Conservation (phyloP, 1,140 invertebrate species). For the Elymnias hypermnestra region DNA sequence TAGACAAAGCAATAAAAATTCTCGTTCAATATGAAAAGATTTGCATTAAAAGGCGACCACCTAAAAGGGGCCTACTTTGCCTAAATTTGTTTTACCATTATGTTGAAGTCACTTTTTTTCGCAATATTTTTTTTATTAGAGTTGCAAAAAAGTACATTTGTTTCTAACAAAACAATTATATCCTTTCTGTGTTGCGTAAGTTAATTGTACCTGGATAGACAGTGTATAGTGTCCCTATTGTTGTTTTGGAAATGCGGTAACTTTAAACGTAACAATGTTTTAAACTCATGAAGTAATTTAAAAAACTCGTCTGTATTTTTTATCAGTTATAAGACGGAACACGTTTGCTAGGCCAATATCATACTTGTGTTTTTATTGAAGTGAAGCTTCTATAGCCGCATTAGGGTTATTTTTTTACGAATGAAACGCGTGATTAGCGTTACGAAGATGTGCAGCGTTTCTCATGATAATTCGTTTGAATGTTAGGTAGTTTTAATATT, state of each 20-base stretch:
- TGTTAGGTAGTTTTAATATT: no score
- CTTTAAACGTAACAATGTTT: conserved; percentile 12
- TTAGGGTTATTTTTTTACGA: no score
- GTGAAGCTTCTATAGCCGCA: no score
- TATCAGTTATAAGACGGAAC: no score
- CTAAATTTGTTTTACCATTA: conserved; percentile 35
- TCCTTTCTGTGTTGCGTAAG: conserved; percentile 45
- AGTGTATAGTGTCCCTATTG: conserved; percentile 11
- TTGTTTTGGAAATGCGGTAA: conserved; percentile 14
- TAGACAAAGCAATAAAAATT: conserved; percentile 29
- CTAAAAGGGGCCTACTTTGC: conserved; percentile 18
- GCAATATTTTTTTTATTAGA: conserved; percentile 51
- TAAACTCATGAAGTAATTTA: conserved; percentile 12
- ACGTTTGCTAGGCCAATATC: no score
- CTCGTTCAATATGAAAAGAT: conserved; percentile 32
- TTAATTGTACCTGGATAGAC: conserved; percentile 25
- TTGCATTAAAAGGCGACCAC: conserved; percentile 40
- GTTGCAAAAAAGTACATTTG: conserved; percentile 44
- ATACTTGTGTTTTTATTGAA: no score
- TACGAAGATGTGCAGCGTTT: no score
- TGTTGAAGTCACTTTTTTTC: conserved; percentile 39
- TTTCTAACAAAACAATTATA: conserved; percentile 26
- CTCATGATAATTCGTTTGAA: no score
- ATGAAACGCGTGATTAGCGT: no score
- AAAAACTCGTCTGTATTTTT: conserved; percentile 9